Evolutionary conservation across 2,888 invertebrate species (phyloP).

Genomic region (Hypolimnas misippus): DNA sequence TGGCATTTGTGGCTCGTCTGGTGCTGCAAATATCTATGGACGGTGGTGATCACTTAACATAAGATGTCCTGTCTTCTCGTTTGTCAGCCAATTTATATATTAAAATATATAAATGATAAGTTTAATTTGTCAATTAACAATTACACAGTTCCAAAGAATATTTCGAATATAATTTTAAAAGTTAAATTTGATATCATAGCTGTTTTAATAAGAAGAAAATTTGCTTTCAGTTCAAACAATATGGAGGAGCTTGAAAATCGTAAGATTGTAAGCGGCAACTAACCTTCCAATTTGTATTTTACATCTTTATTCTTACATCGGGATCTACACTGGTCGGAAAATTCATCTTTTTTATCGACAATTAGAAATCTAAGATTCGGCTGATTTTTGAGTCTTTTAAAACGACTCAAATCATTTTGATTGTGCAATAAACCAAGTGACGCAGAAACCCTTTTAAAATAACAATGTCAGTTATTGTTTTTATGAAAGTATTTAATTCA

Average conservation of each 20-base stretch:
- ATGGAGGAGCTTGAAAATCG: constrained; percentile 81
- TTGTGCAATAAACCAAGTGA: constrained; percentile 11
- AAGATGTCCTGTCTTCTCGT: too few species aligned
- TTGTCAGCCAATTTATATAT: too few species aligned
- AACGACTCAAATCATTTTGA: background rate
- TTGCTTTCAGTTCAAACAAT: constrained; percentile 70
- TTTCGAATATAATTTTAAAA: too few species aligned
- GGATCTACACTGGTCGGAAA: background rate
- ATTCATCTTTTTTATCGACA: background rate
- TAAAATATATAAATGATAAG: too few species aligned
- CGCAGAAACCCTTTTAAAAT: background rate
- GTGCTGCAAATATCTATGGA: too few species aligned
- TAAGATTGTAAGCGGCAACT: constrained; percentile 81
- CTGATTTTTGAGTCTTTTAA: background rate
- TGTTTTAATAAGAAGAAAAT: background rate
- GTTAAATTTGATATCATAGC: too few species aligned
- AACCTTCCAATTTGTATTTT: constrained; percentile 46
- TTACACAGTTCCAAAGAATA: too few species aligned
- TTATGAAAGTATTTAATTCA: constrained; percentile 13
- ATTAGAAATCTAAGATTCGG: background rate
- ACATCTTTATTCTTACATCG: background rate
- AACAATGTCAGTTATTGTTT: background rate
- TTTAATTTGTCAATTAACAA: too few species aligned
- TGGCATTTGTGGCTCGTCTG: too few species aligned
- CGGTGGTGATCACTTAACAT: too few species aligned